Evolutionary conservation across 1,140 invertebrate genomes (phyloP).

Genomic region (Drosophila orosa): DNA sequence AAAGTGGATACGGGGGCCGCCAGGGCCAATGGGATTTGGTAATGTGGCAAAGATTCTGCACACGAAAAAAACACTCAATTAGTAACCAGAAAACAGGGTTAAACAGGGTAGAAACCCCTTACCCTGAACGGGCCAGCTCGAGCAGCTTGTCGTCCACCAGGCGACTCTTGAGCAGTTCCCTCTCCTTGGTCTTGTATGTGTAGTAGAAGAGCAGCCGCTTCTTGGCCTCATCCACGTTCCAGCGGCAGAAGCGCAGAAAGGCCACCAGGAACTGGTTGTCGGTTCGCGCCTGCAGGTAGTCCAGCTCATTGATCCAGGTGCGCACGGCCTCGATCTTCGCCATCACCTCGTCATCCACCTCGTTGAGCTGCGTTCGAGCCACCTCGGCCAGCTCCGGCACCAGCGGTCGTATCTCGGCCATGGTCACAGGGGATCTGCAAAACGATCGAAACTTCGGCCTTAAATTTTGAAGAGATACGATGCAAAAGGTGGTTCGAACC

Average conservation of each 20-base stretch:
- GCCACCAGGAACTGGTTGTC: constrained; percentile 87
- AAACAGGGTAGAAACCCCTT: constrained; percentile 7
- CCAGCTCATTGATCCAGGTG: constrained; percentile 87
- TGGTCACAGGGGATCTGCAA: constrained; percentile 51
- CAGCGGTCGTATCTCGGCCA: constrained; percentile 84
- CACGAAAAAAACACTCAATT: neutral
- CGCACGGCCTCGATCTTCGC: constrained; percentile 86
- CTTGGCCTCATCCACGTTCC: constrained; percentile 88
- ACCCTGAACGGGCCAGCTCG: constrained; percentile 69
- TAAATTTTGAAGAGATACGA: constrained; percentile 28
- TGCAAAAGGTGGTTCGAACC: constrained; percentile 3
- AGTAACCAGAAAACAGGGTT: neutral
- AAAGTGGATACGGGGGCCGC: constrained; percentile 85
- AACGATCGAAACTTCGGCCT: constrained; percentile 12
- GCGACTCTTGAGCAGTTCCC: constrained; percentile 59
- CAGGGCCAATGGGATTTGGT: constrained; percentile 83
- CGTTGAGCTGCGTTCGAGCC: constrained; percentile 86
- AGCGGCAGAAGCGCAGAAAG: constrained; percentile 88
- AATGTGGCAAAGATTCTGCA: constrained; percentile 78
- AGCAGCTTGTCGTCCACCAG: constrained; percentile 72
- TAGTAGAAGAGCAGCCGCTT: constrained; percentile 86
- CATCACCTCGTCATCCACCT: constrained; percentile 85
- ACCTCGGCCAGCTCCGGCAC: constrained; percentile 84
- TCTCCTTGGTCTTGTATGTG: constrained; percentile 74
- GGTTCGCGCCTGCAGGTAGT: constrained; percentile 85